Evolutionary conservation across 2,113 vertebrate genomes (phyloP).

Genomic region (Phasianus colchicus): DNA sequence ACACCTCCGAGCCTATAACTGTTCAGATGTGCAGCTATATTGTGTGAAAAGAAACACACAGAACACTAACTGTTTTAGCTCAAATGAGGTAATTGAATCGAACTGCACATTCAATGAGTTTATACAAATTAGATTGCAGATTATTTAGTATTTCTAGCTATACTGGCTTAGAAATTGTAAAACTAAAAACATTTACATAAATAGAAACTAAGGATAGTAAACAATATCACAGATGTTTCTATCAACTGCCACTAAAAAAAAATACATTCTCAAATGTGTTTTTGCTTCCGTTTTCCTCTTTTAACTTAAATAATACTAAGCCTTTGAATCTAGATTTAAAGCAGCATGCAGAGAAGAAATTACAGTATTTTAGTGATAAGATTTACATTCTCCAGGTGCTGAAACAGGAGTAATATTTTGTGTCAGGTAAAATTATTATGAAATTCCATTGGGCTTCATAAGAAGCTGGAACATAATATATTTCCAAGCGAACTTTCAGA

Average conservation of each 20-base stretch:
- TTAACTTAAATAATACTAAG: not conserved
- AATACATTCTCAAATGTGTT: not conserved
- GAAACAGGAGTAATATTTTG: not conserved
- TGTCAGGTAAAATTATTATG: not conserved
- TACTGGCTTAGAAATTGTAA: not conserved
- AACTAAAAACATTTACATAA: not conserved
- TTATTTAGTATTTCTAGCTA: not conserved
- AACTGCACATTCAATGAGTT: not conserved
- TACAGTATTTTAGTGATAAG: not conserved
- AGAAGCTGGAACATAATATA: not conserved
- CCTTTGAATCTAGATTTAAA: not conserved
- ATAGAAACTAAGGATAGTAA: not conserved
- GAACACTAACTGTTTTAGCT: not conserved
- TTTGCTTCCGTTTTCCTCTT: not conserved
- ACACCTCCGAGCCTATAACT: not conserved
- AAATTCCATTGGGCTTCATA: not conserved
- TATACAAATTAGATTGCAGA: not conserved
- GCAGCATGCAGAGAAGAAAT: not conserved
- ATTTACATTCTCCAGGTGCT: not conserved
- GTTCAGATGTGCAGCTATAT: not conserved
- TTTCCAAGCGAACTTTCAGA: not conserved
- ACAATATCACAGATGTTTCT: not conserved
- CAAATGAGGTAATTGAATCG: not conserved
- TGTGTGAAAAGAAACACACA: not conserved
- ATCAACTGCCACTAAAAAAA: not conserved